A percentile compares a stretch with the other conserved stretches of the same genome.
Evolutionary conservation across 2,888 invertebrate genomes (phyloP).

Genomic region (Temnothorax rugatulus): DNA sequence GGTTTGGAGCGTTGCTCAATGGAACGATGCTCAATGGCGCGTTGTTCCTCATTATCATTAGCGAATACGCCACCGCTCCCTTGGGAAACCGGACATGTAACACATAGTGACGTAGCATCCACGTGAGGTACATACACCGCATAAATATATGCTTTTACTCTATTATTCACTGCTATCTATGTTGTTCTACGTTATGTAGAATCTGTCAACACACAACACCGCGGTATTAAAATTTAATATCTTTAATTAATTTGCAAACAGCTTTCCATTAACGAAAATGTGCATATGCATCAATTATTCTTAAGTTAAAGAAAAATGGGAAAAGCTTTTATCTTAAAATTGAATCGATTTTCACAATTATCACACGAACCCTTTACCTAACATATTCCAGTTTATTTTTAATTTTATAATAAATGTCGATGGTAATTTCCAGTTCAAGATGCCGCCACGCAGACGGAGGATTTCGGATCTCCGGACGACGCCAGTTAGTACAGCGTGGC

Average conservation of each 20-base stretch:
- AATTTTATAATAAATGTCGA: not conserved
- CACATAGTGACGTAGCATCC: constrained; percentile 77
- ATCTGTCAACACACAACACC: not conserved
- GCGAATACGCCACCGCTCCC: constrained; percentile 82
- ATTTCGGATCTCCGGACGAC: constrained; percentile 80
- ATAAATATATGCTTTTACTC: constrained; percentile 35
- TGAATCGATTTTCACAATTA: not conserved
- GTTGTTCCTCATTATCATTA: constrained; percentile 83
- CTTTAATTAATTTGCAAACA: constrained; percentile 13
- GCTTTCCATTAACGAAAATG: not conserved
- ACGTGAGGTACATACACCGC: constrained; percentile 78
- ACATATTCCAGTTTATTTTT: not conserved
- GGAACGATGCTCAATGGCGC: constrained; percentile 83
- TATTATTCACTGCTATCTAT: constrained; percentile 3
- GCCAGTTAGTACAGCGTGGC: constrained; percentile 85
- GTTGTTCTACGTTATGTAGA: not conserved
- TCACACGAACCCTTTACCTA: not conserved
- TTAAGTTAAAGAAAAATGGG: not conserved
- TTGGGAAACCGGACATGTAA: constrained; percentile 82
- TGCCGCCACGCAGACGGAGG: constrained; percentile 85
- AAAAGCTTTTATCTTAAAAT: not conserved
- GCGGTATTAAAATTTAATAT: constrained; percentile 6
- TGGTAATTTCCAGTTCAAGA: constrained; percentile 73
- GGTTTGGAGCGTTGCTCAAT: constrained; percentile 84
- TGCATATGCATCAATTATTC: not conserved